These are phyloP conservation scores for Opisthocomus hoazin DNA, from an alignment of 2,113 vertebrate species.

Conservation along the genomic window DNA sequence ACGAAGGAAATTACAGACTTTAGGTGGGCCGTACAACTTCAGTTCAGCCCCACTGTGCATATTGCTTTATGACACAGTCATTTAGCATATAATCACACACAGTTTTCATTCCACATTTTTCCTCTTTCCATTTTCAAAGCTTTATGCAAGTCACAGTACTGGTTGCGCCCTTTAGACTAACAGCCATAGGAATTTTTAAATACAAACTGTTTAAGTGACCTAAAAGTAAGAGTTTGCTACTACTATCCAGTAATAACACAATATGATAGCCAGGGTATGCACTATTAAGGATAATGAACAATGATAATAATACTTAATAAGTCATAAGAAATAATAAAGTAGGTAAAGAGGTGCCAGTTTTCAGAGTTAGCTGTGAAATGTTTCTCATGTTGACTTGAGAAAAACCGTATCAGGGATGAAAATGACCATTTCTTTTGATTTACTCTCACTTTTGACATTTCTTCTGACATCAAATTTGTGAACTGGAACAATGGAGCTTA, in stretches of 20 bases:
- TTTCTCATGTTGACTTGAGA: slow-evolving; percentile 14
- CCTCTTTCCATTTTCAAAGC: slow-evolving; percentile 17
- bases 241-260: background rate
- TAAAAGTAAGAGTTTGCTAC: slow-evolving; percentile 6
- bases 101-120: background rate
- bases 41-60: background rate
- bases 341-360: slow-evolving; percentile 32
- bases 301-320: slow-evolving; percentile 42
- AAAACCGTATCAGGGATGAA: background rate
- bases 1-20: background rate
- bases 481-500: background rate
- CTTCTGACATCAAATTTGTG: slow-evolving; percentile 10
- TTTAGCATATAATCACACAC: background rate
- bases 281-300: slow-evolving; percentile 6
- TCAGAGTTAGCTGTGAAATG: slow-evolving; percentile 33
- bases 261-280: background rate
- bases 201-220: slow-evolving; percentile 28
- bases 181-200: slow-evolving; percentile 17
- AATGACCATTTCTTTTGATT: slow-evolving; percentile 32
- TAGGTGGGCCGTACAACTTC: background rate
- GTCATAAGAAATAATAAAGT: slow-evolving; percentile 48
- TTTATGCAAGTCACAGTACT: slow-evolving; percentile 1
- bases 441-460: background rate
- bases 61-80: background rate
- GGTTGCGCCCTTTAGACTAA: slow-evolving; percentile 9